phyloP scores from a whole-genome alignment of 2,113 vertebrate genomes.

The Isurus oxyrinchus region DNA sequence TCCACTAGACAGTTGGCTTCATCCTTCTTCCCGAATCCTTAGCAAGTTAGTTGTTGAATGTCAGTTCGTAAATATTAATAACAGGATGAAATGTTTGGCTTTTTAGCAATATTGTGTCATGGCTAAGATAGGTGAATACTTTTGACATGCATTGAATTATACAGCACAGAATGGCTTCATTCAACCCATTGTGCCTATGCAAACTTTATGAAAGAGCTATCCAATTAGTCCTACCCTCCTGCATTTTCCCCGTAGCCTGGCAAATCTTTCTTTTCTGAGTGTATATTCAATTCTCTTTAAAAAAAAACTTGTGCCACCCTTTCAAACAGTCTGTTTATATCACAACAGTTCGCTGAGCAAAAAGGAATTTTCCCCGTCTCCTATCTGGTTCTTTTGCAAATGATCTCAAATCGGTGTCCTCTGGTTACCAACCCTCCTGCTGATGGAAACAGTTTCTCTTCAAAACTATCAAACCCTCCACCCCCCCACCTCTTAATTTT shows the following conservation, averaged over 20 bases:
- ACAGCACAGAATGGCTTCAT: not conserved
- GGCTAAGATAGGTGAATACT: not conserved
- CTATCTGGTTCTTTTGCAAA: no score
- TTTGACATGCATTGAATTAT: not conserved
- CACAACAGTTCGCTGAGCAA: no score
- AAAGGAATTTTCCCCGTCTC: no score
- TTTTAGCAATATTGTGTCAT: not conserved
- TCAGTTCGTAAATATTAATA: conserved; percentile 21
- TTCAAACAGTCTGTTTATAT: not conserved
- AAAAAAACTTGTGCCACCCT: not conserved
- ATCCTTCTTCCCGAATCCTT: not conserved
- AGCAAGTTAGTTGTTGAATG: not conserved
- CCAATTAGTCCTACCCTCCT: not conserved
- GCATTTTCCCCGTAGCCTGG: no score
- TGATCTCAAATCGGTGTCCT: no score
- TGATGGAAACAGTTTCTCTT: no score
- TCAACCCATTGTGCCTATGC: not conserved
- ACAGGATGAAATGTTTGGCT: not conserved
- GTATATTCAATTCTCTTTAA: not conserved
- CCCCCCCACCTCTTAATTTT: no score
- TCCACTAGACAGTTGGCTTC: not conserved
- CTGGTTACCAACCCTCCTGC: no score
- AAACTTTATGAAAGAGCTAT: not conserved
- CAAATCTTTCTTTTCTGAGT: not conserved
- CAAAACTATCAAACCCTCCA: no score